Conservation (phyloP, 2,113 vertebrate species). For the Brachionichthys hirsutus region DNA sequence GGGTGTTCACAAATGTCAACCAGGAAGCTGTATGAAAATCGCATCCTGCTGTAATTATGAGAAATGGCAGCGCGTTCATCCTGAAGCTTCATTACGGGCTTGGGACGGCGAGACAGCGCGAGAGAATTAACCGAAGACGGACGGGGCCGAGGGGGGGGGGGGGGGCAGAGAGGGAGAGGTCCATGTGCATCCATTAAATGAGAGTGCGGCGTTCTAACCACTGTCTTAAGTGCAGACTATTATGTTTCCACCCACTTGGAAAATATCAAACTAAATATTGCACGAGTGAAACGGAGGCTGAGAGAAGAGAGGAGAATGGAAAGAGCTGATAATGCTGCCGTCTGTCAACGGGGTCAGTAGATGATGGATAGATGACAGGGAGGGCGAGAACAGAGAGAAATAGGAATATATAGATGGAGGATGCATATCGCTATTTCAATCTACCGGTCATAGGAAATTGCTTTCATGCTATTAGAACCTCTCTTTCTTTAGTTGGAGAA, state of each 20-base stretch:
- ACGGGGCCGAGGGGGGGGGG: conserved; percentile 8
- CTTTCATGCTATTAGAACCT: conserved; percentile 52
- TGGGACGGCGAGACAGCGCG: conserved; percentile 36
- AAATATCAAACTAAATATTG: conserved; percentile 37
- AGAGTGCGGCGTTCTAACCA: conserved; percentile 31
- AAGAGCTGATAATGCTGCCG: conserved; percentile 2
- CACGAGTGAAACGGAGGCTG: background rate
- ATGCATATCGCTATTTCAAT: conserved; percentile 27
- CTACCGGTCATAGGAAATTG: conserved; percentile 46
- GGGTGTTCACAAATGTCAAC: conserved; percentile 70
- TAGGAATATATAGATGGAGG: conserved; percentile 19
- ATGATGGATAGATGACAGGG: too few species aligned
- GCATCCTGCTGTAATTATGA: conserved; percentile 63
- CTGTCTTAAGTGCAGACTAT: conserved; percentile 35
- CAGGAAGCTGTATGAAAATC: conserved; percentile 57
- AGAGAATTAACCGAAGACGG: conserved; percentile 31
- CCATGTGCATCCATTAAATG: conserved; percentile 51
- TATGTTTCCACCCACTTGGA: conserved; percentile 42
- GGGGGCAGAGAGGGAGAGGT: conserved; percentile 12
- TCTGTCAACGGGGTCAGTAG: conserved; percentile 9
- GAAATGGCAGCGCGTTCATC: conserved; percentile 55
- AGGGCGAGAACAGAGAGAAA: background rate
- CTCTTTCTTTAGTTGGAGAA: conserved; percentile 45
- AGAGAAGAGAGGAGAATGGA: conserved; percentile 28
- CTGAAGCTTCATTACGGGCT: conserved; percentile 54